Conservation (phyloP, 35 echinoderm and acorn worm genomes). For the Amphiura filiformis region DNA sequence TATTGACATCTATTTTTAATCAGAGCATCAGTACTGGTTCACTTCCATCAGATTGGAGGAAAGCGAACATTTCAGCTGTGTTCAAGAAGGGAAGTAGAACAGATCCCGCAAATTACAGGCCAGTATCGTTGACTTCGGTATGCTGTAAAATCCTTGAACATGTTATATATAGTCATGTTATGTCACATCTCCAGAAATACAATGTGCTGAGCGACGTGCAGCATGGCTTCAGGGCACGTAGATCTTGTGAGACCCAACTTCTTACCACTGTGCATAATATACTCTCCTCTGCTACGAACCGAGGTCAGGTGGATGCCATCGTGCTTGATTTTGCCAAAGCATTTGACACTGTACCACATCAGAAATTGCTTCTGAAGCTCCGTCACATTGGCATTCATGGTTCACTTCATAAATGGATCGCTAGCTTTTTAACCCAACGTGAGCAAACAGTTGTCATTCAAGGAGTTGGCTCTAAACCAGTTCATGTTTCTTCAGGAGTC, state of each 20-base stretch:
- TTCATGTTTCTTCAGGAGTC: conserved; percentile 43
- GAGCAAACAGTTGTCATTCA: conserved; percentile 35
- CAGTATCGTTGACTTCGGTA: not conserved
- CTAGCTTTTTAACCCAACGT: conserved; percentile 25
- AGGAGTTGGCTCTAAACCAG: conserved; percentile 3
- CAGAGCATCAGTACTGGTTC: conserved; percentile 20
- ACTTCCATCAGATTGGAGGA: not conserved
- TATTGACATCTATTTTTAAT: not conserved
- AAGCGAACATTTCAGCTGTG: conserved; percentile 4
- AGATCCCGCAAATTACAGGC: not conserved
- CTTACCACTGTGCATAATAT: conserved; percentile 22
- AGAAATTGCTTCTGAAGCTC: conserved; percentile 26
- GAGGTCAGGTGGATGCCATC: conserved; percentile 16
- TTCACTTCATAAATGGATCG: conserved; percentile 34
- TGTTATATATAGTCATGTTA: conserved; percentile 22
- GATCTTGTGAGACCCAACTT: conserved; percentile 35
- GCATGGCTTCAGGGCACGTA: conserved; percentile 22
- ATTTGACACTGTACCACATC: conserved; percentile 23
- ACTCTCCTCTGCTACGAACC: not conserved
- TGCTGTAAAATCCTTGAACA: conserved; percentile 11
- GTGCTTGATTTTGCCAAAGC: conserved; percentile 48
- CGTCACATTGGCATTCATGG: conserved; percentile 29
- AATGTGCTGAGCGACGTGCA: not conserved
- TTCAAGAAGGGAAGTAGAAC: not conserved
- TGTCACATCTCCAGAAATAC: conserved; percentile 14